phyloP scores from a whole-genome alignment of 2,797 vertebrate genomes.

The Limosa lapponica region DNA sequence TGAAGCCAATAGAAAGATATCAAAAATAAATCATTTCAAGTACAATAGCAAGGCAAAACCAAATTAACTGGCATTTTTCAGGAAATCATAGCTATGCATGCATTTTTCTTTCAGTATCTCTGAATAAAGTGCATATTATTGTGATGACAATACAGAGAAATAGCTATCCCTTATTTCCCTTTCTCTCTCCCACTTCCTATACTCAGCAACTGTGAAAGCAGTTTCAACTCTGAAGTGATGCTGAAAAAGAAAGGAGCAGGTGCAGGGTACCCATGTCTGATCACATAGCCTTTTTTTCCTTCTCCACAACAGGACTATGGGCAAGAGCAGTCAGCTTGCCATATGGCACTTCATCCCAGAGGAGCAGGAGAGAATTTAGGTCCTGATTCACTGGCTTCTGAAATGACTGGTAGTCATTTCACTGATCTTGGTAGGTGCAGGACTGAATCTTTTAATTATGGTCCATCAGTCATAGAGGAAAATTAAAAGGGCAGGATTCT shows the following conservation, averaged over 20 bases:
- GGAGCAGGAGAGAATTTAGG: not conserved
- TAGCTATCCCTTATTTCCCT: not conserved
- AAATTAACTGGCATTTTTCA: not conserved
- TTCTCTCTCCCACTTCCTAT: not conserved
- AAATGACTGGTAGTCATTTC: slow-evolving; percentile 31
- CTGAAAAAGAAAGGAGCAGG: slow-evolving; percentile 5
- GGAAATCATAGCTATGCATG: not conserved
- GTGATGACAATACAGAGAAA: not conserved
- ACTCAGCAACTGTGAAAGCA: not conserved
- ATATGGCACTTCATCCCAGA: slow-evolving; percentile 21
- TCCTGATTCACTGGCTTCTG: slow-evolving; percentile 4
- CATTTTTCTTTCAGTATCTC: not conserved
- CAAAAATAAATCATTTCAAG: not conserved
- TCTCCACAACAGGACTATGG: not conserved
- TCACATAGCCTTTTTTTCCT: not conserved
- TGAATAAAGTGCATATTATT: not conserved
- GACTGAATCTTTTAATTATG: not conserved
- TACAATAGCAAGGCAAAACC: not conserved
- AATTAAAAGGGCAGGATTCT: not conserved
- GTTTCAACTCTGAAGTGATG: not conserved
- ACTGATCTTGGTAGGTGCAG: not conserved
- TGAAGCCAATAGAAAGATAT: not conserved
- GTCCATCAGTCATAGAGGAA: not conserved
- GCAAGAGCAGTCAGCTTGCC: slow-evolving; percentile 3
- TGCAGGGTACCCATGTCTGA: not conserved